Base-by-base conservation (phyloP, 2,888 invertebrate species). In the Lasius platythorax region DNA sequence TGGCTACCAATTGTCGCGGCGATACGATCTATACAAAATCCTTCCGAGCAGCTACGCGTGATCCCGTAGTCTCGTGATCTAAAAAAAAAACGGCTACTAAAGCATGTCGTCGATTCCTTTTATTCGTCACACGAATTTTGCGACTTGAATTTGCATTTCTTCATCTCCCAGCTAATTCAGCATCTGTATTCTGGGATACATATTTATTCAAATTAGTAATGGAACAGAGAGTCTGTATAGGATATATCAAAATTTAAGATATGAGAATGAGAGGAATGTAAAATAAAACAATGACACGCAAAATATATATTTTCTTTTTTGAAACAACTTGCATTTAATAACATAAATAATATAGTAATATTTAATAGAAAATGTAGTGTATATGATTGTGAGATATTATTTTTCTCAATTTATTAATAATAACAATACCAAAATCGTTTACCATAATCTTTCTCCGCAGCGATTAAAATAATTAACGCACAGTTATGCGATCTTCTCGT, bases 1-100 rank as follows among this genome's bases (percentile, higher is more conserved):
- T 85, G 90, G 90, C 92, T 91, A 91, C 91, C 91, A 91, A 92
- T 88, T 91, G 92, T 85, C 84, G 33, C 64, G 40, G 61, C 56
- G 84, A 87, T 84, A 86, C 85, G 75, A 87, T 87, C 87, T 87
- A 68, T 70, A 81, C 46, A 56, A 37, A 83, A 68, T 28, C 53
- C n/a, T n/a, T 15, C 33, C 72, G 18, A 72, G 43, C 6, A 46
- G 72, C 43, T 28, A 40, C 23, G 56, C 4, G 50, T 28, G 28
- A 18, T 15, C 50, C 37, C 23, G 78, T 58, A 56, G 58, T 73
- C 23, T 30, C 43, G 33, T 58, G 23, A 23, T 58, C 4, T 23
- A 23, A 23, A 23, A 68, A 78, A 30, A 15, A 68, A 67, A 70
- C n/a, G 5, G 5, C 68, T 68, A 70, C 28, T 15, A 61, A 33